Base-by-base conservation (phyloP, 2,888 invertebrate species). In the Germaria angustata region DNA sequence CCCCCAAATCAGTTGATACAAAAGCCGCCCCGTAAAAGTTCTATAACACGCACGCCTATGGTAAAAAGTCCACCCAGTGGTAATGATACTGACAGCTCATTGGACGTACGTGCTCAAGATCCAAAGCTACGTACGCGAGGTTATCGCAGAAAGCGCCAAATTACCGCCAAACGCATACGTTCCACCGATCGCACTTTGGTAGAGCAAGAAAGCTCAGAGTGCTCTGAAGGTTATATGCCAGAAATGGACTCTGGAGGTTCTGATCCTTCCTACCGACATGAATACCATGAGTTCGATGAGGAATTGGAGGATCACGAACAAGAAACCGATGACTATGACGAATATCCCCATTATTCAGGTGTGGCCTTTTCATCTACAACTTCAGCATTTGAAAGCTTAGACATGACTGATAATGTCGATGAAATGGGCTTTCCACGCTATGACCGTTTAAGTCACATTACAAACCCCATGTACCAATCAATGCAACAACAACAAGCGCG, bases 61-160 rank as follows among this genome's bases (percentile, higher is more conserved):
- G 66, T 79, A 6, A 94, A 94, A 87, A 95, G 94, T 89, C 95
- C 95, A 13, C 94, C 95, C 0, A 95, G 95, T 87, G 95, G 95
- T 76, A 95, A 95, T 85, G 95, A 95, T 84, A 95, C 95, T 0
- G 95, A 95, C 81, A 95, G 95, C 86, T 95, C 95, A 0, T 88
- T 94, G 80, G 94, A 94, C 87, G 92, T 94, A 28, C 88, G 90
- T 1, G 93, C 94, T 78, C 93, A 94, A 86, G 95, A 95, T 88
- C 94, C 94, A 0, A 94, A 94, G 86, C 92, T 94, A 85, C 91
- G 95, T 51, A 94, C 93, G 91, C 93, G 94, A 68, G 95, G 95
- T 0, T 95, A 94, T 87, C 93, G 95, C 73, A 93, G 95, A 75
- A 93, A 94, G 86, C 93, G 94, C 63, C 95, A 94, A 88, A 92